Percentiles rank a stretch among this genome's conserved stretches.
Evolutionary conservation across 2,888 invertebrate species (phyloP).

Genomic region (Galerucella pusilla): DNA sequence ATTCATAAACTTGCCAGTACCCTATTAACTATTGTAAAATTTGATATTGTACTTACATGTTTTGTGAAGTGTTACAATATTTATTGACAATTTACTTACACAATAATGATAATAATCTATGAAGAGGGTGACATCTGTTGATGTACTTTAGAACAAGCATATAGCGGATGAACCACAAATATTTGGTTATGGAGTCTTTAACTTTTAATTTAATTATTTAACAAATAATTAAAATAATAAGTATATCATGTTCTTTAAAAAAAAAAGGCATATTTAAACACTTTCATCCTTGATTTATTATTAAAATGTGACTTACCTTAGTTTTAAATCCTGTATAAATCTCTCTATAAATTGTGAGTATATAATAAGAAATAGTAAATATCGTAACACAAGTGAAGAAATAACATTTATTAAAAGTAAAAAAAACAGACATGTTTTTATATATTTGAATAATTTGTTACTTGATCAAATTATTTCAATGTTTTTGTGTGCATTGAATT

Average conservation of each 20-base stretch:
- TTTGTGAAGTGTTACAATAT: neutral
- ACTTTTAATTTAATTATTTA: no score
- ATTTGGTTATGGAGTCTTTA: no score
- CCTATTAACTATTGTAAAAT: constrained; percentile 12
- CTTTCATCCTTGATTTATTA: no score
- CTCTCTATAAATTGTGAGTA: neutral
- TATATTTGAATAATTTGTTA: constrained; percentile 46
- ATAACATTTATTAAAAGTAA: constrained; percentile 5
- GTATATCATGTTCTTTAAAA: no score
- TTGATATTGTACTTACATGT: constrained; percentile 8
- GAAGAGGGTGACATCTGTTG: no score
- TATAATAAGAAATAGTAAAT: neutral
- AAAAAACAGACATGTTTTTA: constrained; percentile 43
- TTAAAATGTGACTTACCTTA: no score
- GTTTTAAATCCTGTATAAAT: no score
- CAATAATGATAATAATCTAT: neutral
- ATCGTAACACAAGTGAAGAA: neutral
- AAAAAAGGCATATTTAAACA: no score
- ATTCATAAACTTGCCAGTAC: constrained; percentile 9
- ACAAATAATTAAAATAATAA: no score
- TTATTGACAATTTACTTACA: neutral
- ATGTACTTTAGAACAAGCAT: no score
- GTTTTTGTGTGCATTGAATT: constrained; percentile 52
- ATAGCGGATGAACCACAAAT: no score
- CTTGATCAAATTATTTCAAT: constrained; percentile 46